Conservation (phyloP, 2,797 vertebrate species). For the Thripadectes ignobilis region DNA sequence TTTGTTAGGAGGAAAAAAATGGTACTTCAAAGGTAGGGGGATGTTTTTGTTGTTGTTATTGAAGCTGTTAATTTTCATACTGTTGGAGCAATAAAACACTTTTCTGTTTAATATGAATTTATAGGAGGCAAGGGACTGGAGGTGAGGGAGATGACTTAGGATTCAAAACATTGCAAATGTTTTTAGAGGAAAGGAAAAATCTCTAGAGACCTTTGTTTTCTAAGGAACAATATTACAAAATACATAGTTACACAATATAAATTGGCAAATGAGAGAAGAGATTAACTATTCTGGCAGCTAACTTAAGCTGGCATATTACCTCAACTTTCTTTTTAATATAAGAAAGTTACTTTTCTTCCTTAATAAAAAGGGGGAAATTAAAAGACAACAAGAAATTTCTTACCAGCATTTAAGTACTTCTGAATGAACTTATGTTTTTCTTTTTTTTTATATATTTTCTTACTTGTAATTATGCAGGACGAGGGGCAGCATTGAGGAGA, state of each 20-base stretch:
- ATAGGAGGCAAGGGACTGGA: not conserved
- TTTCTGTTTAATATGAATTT: conserved; percentile 11
- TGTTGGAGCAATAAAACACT: conserved; percentile 10
- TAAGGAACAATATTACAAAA: conserved; percentile 72
- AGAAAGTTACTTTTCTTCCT: not conserved
- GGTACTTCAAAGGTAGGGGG: not conserved
- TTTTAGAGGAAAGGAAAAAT: conserved; percentile 48
- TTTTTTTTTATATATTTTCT: not conserved
- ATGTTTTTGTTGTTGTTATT: not conserved
- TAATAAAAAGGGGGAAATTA: fast-evolving
- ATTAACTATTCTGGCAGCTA: conserved; percentile 48
- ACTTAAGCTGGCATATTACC: conserved; percentile 18
- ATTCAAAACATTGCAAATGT: conserved; percentile 52
- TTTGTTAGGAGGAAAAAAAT: not conserved
- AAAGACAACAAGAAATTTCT: not conserved
- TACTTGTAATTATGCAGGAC: not conserved
- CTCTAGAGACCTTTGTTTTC: conserved; percentile 62
- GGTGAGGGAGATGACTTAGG: conserved; percentile 38
- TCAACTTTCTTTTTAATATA: not conserved
- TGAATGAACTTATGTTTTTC: not conserved
- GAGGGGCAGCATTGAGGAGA: not conserved
- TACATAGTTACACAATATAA: conserved; percentile 61
- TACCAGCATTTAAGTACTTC: not conserved
- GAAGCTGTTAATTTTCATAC: conserved; percentile 12
- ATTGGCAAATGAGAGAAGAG: conserved; percentile 47